Percentiles rank a stretch among this genome's conserved stretches.
These are phyloP conservation scores for Avahi laniger DNA, from an alignment of 2,797 vertebrate species.

Conservation along the genomic window DNA sequence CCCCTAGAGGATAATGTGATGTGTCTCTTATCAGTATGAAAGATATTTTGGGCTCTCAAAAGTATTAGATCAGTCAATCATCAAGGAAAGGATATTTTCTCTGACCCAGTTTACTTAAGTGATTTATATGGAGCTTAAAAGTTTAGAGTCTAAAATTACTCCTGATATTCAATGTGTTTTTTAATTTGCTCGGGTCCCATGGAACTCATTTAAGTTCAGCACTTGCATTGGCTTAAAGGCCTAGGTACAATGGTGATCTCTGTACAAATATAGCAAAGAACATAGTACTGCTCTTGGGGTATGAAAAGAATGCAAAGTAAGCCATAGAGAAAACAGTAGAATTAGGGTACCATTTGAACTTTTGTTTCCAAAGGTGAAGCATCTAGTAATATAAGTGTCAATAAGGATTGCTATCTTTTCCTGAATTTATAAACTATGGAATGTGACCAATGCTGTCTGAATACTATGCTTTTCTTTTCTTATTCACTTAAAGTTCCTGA, in stretches of 20 bases:
- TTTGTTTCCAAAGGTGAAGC: constrained; percentile 8
- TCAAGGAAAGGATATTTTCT: constrained; percentile 65
- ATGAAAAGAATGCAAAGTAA: neutral
- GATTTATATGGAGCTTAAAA: constrained; percentile 68
- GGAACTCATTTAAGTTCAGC: constrained; percentile 60
- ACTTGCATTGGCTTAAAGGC: constrained; percentile 22
- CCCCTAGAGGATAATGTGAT: constrained; percentile 32
- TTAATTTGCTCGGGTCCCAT: constrained; percentile 62
- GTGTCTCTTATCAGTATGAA: constrained; percentile 10
- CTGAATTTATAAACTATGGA: neutral
- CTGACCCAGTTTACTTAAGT: constrained; percentile 74
- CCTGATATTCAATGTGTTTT: constrained; percentile 61
- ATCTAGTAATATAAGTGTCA: neutral
- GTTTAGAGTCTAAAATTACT: constrained; percentile 67
- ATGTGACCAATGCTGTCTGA: neutral
- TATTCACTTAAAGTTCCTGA: neutral
- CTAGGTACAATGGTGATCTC: neutral
- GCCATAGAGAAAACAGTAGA: neutral
- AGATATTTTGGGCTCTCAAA: constrained; percentile 55
- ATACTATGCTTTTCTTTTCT: neutral
- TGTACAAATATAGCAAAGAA: neutral
- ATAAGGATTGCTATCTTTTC: neutral
- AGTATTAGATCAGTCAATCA: constrained; percentile 69
- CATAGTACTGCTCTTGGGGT: neutral
- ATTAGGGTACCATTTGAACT: neutral